Conservation (phyloP, 2,797 vertebrate species). For the Sparidentex hasta region DNA sequence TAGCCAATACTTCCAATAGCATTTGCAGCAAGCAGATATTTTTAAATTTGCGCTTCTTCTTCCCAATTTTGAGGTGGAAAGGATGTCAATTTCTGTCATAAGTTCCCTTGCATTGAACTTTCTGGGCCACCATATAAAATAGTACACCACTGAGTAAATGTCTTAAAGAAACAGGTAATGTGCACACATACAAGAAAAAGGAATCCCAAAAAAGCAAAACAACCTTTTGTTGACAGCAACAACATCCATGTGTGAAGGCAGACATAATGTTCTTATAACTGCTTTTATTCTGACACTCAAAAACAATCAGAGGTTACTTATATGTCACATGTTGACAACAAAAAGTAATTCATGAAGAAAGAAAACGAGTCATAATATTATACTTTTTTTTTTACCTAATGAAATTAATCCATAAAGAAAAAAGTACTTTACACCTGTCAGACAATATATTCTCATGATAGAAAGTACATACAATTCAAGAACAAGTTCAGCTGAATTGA, state of each 20-base stretch:
- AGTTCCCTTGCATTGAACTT: not conserved
- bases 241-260: conserved; percentile 69
- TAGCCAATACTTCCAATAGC: not conserved
- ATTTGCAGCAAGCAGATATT: not conserved
- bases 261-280: conserved; percentile 71
- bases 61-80: not conserved
- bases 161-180: not conserved
- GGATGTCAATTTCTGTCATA: not conserved
- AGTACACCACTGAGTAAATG: not conserved
- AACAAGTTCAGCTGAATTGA: conserved; percentile 80
- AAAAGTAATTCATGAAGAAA: conserved; percentile 74
- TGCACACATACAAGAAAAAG: not conserved
- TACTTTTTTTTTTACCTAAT: conserved; percentile 63
- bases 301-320: conserved; percentile 83
- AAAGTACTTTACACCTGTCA: conserved; percentile 79
- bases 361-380: conserved; percentile 64
- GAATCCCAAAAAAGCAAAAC: not conserved
- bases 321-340: conserved; percentile 82
- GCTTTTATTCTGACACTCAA: conserved; percentile 84
- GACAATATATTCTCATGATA: conserved; percentile 80
- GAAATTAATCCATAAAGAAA: conserved; percentile 71
- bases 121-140: not conserved
- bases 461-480: conserved; percentile 82
- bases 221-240: conserved; percentile 11
- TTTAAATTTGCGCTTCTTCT: not conserved